Evolutionary conservation across 2,888 invertebrate genomes (phyloP).

Genomic region (Pandemis cinnamomeana): DNA sequence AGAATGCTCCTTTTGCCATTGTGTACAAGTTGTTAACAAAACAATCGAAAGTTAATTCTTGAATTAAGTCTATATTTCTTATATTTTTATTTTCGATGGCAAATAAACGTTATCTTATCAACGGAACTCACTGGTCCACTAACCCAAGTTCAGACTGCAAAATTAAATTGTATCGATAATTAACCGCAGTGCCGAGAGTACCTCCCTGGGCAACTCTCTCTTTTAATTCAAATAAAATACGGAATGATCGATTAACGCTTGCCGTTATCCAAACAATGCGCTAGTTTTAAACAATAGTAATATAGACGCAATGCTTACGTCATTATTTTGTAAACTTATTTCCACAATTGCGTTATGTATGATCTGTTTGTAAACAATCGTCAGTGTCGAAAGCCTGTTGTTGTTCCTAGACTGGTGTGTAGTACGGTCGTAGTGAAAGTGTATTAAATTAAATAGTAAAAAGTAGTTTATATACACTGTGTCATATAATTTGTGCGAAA

Average conservation of each 20-base stretch:
- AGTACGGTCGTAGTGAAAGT: slow-evolving; percentile 8
- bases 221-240: background rate
- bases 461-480: background rate
- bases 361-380: slow-evolving; percentile 2
- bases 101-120: too few relatives aligned
- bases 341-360: slow-evolving; percentile 1
- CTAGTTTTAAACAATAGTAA: slow-evolving; percentile 18
- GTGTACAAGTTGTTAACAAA: too few relatives aligned
- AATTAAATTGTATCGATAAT: too few relatives aligned
- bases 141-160: too few relatives aligned
- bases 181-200: background rate
- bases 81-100: too few relatives aligned
- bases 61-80: too few relatives aligned
- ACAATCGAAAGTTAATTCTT: too few relatives aligned
- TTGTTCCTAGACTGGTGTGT: background rate
- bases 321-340: slow-evolving; percentile 10
- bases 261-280: background rate
- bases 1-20: too few relatives aligned
- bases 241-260: background rate
- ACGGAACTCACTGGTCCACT: too few relatives aligned
- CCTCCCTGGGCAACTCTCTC: background rate
- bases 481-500: too few relatives aligned
- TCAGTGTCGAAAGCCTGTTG: background rate
- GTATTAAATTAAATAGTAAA: background rate
- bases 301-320: background rate